Evolutionary conservation across 1,140 invertebrate species (phyloP).

Genomic region (Drosophila novamexicana): DNA sequence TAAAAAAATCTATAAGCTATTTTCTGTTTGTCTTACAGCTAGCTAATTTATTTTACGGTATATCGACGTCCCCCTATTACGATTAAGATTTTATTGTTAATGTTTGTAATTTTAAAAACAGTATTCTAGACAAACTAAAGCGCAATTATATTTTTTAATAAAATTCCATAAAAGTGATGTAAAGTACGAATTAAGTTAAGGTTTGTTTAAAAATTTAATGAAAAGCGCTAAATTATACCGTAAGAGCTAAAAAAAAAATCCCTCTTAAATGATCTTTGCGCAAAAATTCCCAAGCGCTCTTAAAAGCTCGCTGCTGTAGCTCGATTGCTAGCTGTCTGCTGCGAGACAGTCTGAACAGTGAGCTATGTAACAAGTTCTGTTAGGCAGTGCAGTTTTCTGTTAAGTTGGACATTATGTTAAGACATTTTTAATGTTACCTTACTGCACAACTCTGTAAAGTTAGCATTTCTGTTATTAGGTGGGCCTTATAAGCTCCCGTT

Average conservation of each 20-base stretch:
- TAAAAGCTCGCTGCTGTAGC: conserved; percentile 19
- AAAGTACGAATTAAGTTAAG: conserved; percentile 24
- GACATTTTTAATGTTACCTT: background rate
- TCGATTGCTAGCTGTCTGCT: conserved; percentile 8
- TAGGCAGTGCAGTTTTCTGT: background rate
- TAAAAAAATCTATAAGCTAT: conserved; percentile 19
- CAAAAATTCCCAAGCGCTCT: background rate
- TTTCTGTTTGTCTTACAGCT: conserved; percentile 35
- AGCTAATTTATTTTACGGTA: conserved; percentile 66
- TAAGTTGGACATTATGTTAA: background rate
- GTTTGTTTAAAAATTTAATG: background rate
- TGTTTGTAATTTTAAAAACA: conserved; percentile 62
- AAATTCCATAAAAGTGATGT: conserved; percentile 52
- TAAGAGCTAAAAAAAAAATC: background rate
- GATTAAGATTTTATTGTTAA: conserved; percentile 54
- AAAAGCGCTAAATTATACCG: background rate
- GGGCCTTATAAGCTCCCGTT: too few species aligned
- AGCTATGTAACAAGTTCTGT: background rate
- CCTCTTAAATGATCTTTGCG: conserved; percentile 8
- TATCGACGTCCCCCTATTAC: conserved; percentile 53
- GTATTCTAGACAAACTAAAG: conserved; percentile 72
- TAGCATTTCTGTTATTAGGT: background rate
- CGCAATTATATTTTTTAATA: conserved; percentile 35
- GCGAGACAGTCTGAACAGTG: background rate
- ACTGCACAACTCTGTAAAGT: background rate